Evolutionary conservation across 2,888 invertebrate genomes (phyloP).

Genomic region (Eupithecia dodoneata): DNA sequence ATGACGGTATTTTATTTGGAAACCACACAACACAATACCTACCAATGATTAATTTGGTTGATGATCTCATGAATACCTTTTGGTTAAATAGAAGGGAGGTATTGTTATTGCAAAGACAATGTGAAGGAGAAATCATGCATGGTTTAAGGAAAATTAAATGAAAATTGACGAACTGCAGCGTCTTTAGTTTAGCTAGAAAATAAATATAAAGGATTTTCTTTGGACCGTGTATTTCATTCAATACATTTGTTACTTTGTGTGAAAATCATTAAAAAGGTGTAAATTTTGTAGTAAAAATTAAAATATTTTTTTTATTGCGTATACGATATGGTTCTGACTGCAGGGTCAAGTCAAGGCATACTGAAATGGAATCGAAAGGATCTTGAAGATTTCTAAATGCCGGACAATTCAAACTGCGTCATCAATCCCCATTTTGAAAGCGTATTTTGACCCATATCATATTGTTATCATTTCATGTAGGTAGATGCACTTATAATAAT

Average conservation of each 20-base stretch:
- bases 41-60: neutral
- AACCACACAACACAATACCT: neutral
- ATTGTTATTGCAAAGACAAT: neutral
- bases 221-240: neutral
- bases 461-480: no score
- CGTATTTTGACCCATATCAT: no score
- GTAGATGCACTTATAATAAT: no score
- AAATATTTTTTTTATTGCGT: neutral
- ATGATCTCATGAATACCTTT: conserved; percentile 8
- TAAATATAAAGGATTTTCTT: neutral
- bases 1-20: conserved; percentile 7
- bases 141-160: neutral
- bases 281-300: neutral
- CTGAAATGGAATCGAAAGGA: neutral
- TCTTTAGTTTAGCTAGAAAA: neutral
- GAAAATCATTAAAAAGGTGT: neutral
- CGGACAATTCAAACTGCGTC: no score
- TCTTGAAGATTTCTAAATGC: neutral
- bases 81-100: neutral
- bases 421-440: no score
- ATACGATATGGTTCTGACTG: neutral
- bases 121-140: neutral
- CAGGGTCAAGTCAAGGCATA: neutral
- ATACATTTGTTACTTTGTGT: neutral
- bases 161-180: neutral